Evolutionary conservation across 1,140 invertebrate genomes (phyloP).

Genomic region (Bursaphelenchus mucronatus): DNA sequence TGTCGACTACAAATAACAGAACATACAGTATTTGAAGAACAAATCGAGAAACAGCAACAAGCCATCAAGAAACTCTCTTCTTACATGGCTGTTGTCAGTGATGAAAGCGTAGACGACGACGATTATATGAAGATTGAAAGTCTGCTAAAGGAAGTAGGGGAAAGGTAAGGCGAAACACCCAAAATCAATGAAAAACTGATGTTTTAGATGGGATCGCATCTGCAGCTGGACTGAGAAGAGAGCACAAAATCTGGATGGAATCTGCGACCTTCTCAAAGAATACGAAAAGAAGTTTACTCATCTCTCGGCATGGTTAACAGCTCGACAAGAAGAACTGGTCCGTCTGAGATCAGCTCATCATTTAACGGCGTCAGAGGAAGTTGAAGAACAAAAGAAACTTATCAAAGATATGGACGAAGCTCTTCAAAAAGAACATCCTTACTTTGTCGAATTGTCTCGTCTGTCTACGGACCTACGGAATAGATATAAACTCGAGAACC

Average conservation of each 20-base stretch:
- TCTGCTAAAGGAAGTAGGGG: slow-evolving; percentile 40
- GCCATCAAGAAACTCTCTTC: slow-evolving; percentile 43
- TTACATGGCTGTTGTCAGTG: slow-evolving; percentile 49
- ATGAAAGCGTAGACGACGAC: slow-evolving; percentile 30
- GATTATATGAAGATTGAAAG: slow-evolving; percentile 31
- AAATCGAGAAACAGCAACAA: slow-evolving; percentile 51
- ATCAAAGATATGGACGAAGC: slow-evolving; percentile 43
- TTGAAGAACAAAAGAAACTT: slow-evolving; percentile 44
- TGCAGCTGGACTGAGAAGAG: slow-evolving; percentile 54
- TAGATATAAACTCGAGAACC: slow-evolving; percentile 30
- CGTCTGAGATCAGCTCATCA: slow-evolving; percentile 46
- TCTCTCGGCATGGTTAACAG: slow-evolving; percentile 43
- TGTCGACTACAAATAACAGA: slow-evolving; percentile 41
- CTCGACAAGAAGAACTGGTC: slow-evolving; percentile 33
- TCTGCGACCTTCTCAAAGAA: slow-evolving; percentile 44
- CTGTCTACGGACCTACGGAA: slow-evolving; percentile 46
- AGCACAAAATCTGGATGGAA: slow-evolving; percentile 45
- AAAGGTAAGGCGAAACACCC: slow-evolving; percentile 23
- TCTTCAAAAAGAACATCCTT: slow-evolving; percentile 46
- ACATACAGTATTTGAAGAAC: slow-evolving; percentile 42
- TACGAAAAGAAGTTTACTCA: slow-evolving; percentile 36
- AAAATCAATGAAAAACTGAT: not conserved
- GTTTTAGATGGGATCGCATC: slow-evolving; percentile 44
- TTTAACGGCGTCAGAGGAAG: slow-evolving; percentile 47
- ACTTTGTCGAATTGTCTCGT: slow-evolving; percentile 54